Evolutionary conservation across 2,797 vertebrate species (phyloP).

Genomic region (Austrolebias charrua): DNA sequence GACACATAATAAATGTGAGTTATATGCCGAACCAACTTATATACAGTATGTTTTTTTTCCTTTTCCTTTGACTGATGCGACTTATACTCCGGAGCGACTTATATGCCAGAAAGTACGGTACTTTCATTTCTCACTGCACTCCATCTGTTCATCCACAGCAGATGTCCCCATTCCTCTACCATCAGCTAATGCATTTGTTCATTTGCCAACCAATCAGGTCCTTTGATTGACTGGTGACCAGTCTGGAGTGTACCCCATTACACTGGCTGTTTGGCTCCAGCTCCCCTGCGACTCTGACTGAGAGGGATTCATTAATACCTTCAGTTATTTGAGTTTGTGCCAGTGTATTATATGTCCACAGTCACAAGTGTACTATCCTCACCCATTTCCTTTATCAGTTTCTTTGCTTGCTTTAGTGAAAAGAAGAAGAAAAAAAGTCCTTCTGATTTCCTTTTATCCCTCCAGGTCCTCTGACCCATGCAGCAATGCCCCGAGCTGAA

Average conservation of each 20-base stretch:
- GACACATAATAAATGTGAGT: too few species aligned
- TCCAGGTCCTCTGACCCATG: conserved; percentile 45
- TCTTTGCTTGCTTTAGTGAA: conserved; percentile 18
- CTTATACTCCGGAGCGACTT: too few species aligned
- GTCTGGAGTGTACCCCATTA: not conserved
- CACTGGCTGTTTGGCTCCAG: not conserved
- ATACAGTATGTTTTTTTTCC: too few species aligned
- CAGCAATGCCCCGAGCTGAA: conserved; percentile 40
- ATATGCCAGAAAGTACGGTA: too few species aligned
- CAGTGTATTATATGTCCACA: conserved; percentile 17
- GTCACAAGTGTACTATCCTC: conserved; percentile 11
- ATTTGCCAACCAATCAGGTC: conserved; percentile 22
- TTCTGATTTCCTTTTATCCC: conserved; percentile 37
- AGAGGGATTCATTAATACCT: conserved; percentile 25
- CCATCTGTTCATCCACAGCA: conserved; percentile 6
- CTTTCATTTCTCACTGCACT: conserved; percentile 4
- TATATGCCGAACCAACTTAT: too few species aligned
- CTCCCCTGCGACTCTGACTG: not conserved
- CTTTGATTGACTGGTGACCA: not conserved
- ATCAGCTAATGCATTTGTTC: conserved; percentile 25
- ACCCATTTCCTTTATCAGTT: conserved; percentile 12
- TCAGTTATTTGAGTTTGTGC: conserved; percentile 29
- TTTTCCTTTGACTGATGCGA: too few species aligned
- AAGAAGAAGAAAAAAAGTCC: conserved; percentile 30
- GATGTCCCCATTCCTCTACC: conserved; percentile 7